These are phyloP conservation scores for Lithobates sylvaticus DNA, from an alignment of 2,797 vertebrate species.

Conservation along the genomic window DNA sequence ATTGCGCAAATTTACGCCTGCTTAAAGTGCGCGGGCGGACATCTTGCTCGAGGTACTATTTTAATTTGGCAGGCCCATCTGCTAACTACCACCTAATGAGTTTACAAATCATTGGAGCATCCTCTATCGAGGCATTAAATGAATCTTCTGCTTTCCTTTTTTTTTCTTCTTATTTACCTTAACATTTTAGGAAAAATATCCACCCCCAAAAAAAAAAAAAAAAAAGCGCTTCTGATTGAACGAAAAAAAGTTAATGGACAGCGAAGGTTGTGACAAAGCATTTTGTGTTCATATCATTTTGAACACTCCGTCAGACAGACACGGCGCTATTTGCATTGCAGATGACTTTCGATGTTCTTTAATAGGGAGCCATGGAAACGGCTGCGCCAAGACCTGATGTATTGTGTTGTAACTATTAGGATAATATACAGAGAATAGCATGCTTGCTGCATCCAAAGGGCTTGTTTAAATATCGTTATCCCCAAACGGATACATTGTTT, in stretches of 20 bases:
- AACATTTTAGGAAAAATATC: not conserved
- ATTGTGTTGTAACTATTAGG: slow-evolving; percentile 42
- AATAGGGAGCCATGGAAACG: slow-evolving; percentile 50
- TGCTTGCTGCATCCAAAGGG: slow-evolving; percentile 16
- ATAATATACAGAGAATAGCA: slow-evolving; percentile 17
- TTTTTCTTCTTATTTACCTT: not conserved
- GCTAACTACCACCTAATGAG: too few species aligned
- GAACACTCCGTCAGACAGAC: slow-evolving; percentile 3
- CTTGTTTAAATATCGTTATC: slow-evolving; percentile 42
- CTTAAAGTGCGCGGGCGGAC: not conserved
- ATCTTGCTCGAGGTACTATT: not conserved
- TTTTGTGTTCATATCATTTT: slow-evolving; percentile 20
- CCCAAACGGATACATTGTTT: slow-evolving; percentile 25
- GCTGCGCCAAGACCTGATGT: slow-evolving; percentile 9
- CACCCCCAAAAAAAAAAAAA: too few species aligned
- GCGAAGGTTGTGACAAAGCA: slow-evolving; percentile 20
- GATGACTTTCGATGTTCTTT: slow-evolving; percentile 27
- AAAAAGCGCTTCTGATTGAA: not conserved
- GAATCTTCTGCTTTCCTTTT: not conserved
- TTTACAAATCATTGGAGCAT: not conserved
- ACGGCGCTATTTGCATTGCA: slow-evolving; percentile 35
- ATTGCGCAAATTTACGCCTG: not conserved
- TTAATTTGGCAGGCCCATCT: not conserved
- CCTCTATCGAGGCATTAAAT: not conserved
- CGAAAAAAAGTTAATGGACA: not conserved